phyloP scores from a whole-genome alignment of 2,797 vertebrate species.

The Crocodylus rhombifer region DNA sequence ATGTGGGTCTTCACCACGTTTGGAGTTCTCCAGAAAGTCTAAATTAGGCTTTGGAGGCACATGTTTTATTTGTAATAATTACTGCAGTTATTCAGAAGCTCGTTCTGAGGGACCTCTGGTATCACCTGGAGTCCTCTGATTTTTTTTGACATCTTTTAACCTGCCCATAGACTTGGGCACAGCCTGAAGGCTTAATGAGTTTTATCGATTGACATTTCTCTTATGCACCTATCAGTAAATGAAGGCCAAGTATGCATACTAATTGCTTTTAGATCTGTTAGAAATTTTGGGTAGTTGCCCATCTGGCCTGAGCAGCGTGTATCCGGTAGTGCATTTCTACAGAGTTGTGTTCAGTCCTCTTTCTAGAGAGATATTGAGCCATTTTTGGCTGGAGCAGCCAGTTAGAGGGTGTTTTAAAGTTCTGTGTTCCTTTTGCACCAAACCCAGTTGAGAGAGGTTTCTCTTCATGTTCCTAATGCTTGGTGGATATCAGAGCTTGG shows the following conservation, averaged over 20 bases:
- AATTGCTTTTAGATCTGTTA: not conserved
- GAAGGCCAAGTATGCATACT: not conserved
- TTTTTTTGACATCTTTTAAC: not conserved
- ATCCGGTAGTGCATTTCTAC: rapidly evolving
- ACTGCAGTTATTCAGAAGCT: not conserved
- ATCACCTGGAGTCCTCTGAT: not conserved
- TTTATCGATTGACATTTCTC: not conserved
- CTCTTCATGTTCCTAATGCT: rapidly evolving
- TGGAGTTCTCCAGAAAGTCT: not conserved
- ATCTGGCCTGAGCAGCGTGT: not conserved
- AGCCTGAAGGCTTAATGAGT: not conserved
- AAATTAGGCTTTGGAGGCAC: rapidly evolving
- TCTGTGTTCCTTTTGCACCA: not conserved
- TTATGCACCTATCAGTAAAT: not conserved
- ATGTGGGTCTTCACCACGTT: not conserved
- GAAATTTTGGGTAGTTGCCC: not conserved
- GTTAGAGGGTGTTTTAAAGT: not conserved
- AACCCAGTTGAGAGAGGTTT: not conserved
- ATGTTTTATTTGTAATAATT: not conserved
- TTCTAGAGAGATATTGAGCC: not conserved
- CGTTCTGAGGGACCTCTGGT: not conserved
- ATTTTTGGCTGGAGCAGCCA: not conserved
- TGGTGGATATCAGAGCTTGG: not conserved
- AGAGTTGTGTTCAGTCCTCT: not conserved
- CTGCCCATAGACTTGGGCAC: not conserved